These are phyloP conservation scores for Montipora efflorescens DNA, from an alignment of 64 coral and sea anemone species.

Conservation along the genomic window DNA sequence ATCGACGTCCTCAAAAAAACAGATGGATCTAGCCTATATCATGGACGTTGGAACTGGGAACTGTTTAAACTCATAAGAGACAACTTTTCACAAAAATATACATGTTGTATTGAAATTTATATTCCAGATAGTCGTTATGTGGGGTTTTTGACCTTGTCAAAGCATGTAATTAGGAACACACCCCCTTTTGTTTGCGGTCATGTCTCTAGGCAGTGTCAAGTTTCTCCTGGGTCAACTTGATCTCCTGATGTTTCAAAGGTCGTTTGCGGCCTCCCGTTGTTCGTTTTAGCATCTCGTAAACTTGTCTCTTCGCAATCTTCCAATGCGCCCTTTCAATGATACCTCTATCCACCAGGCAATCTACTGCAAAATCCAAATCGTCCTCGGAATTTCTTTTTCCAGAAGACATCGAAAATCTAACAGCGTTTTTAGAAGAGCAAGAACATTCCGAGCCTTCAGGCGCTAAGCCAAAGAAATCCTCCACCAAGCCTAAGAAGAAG, in stretches of 20 bases:
- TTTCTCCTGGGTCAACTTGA: conserved; percentile 11
- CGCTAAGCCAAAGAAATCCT: conserved; percentile 1
- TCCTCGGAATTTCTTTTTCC: neutral
- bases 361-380: neutral
- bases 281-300: neutral
- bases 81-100: too few species aligned
- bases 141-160: neutral
- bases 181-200: neutral
- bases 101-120: too few species aligned
- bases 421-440: conserved; percentile 2
- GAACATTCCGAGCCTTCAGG: neutral
- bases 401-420: neutral
- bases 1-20: too few species aligned
- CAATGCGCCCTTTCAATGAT: neutral
- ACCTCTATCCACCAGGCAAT: neutral
- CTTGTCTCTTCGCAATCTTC: neutral
- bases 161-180: neutral
- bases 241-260: neutral
- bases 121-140: too few species aligned
- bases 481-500: neutral
- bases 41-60: too few species aligned
- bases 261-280: neutral
- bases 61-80: too few species aligned
- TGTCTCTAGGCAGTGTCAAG: neutral
- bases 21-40: too few species aligned